Evolutionary conservation across 1,140 invertebrate species (phyloP).

Genomic region (Zaprionus ornatus): DNA sequence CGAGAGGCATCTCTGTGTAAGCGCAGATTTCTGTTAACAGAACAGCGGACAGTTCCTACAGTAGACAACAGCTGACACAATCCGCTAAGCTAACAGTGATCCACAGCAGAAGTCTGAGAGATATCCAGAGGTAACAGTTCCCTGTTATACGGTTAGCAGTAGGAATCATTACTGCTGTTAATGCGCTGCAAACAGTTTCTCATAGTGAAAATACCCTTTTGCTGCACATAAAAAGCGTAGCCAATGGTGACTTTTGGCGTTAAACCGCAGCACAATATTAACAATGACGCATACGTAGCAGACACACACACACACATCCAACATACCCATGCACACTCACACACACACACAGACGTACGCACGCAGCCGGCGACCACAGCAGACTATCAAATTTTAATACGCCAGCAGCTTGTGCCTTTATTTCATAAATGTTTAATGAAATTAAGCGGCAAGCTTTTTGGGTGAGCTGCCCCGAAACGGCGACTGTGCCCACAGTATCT

Average conservation of each 20-base stretch:
- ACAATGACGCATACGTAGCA: conserved; percentile 70
- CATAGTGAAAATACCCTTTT: background rate
- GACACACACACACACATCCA: conserved; percentile 15
- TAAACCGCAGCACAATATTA: conserved; percentile 75
- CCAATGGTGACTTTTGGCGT: conserved; percentile 69
- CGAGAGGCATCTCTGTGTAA: too few relatives aligned
- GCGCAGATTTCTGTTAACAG: background rate
- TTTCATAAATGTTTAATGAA: conserved; percentile 82
- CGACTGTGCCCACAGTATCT: background rate
- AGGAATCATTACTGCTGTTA: background rate
- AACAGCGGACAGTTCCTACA: too few relatives aligned
- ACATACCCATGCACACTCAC: conserved; percentile 6
- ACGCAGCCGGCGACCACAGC: conserved; percentile 43
- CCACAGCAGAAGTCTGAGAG: background rate
- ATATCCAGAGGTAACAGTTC: background rate
- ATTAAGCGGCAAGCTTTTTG: conserved; percentile 81
- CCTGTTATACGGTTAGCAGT: background rate
- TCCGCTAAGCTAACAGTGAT: background rate
- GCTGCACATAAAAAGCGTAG: conserved; percentile 20
- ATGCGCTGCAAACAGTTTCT: background rate
- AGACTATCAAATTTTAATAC: conserved; percentile 82
- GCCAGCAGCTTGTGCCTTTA: conserved; percentile 75
- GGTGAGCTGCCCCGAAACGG: conserved; percentile 48
- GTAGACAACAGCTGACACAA: background rate
- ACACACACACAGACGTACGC: conserved; percentile 25